Percentiles rank a stretch among this genome's conserved stretches.
These are phyloP conservation scores for Agelaius tricolor DNA, from an alignment of 2,113 vertebrate genomes.

Conservation along the genomic window DNA sequence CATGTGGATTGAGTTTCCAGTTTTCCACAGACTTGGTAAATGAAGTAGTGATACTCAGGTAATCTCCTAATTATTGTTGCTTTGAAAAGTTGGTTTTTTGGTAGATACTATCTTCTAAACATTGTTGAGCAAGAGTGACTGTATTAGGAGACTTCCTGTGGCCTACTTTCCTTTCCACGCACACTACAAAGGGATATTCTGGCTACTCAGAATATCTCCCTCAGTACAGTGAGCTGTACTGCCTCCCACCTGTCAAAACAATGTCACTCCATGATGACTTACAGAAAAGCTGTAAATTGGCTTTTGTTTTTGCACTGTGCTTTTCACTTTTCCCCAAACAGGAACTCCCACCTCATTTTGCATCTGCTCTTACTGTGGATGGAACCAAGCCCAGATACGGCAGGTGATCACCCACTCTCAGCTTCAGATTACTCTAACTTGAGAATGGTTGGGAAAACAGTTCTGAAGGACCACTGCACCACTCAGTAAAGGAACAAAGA, in stretches of 20 bases:
- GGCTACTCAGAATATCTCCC: neutral
- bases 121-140: slow-evolving; percentile 1
- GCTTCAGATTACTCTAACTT: neutral
- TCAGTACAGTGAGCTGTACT: neutral
- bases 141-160: neutral
- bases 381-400: neutral
- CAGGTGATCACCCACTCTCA: neutral
- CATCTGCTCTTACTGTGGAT: neutral
- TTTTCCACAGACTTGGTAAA: slow-evolving; percentile 7
- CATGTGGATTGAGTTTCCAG: neutral
- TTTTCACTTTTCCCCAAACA: slow-evolving; percentile 16
- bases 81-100: slow-evolving; percentile 9
- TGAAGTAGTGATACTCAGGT: neutral
- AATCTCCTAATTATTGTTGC: neutral
- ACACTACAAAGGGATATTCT: neutral
- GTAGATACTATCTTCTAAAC: slow-evolving; percentile 1
- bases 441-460: neutral
- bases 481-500: neutral
- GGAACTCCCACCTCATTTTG: slow-evolving; percentile 16
- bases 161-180: slow-evolving; percentile 13
- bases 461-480: neutral
- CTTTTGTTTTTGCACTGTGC: slow-evolving; percentile 19
- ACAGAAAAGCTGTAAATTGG: slow-evolving; percentile 24
- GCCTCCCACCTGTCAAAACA: slow-evolving; percentile 50
- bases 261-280: neutral